Conservation (phyloP, 2,113 vertebrate genomes). For the Peromyscus maniculatus region DNA sequence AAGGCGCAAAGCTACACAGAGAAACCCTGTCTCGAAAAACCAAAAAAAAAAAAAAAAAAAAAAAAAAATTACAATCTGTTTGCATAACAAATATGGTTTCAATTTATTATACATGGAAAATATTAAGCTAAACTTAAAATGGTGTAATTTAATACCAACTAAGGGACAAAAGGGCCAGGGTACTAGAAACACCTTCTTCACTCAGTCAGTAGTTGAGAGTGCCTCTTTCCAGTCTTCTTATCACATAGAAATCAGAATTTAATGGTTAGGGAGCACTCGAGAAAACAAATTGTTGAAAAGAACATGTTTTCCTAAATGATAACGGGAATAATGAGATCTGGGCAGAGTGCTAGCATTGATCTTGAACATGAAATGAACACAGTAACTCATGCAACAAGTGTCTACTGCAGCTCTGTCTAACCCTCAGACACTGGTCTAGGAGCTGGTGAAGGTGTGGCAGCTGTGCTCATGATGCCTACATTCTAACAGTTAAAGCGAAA, state of each 20-base stretch:
- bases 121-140: background rate
- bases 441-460: background rate
- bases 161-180: background rate
- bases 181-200: background rate
- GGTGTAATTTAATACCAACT: background rate
- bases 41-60: too few relatives aligned
- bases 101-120: background rate
- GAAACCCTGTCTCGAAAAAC: too few relatives aligned
- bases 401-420: background rate
- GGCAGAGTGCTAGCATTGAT: fast-evolving
- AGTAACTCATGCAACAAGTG: background rate
- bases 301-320: background rate
- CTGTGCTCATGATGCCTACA: background rate
- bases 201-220: background rate
- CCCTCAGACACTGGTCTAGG: background rate
- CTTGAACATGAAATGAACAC: background rate
- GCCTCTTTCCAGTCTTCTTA: background rate
- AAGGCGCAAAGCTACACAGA: too few relatives aligned
- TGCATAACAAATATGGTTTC: background rate
- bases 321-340: background rate
- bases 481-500: background rate
- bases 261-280: background rate
- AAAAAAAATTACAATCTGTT: background rate
- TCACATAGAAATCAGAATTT: background rate
- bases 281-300: background rate